phyloP scores from a whole-genome alignment of 2,888 invertebrate species.

The Pyrrhia umbra region DNA sequence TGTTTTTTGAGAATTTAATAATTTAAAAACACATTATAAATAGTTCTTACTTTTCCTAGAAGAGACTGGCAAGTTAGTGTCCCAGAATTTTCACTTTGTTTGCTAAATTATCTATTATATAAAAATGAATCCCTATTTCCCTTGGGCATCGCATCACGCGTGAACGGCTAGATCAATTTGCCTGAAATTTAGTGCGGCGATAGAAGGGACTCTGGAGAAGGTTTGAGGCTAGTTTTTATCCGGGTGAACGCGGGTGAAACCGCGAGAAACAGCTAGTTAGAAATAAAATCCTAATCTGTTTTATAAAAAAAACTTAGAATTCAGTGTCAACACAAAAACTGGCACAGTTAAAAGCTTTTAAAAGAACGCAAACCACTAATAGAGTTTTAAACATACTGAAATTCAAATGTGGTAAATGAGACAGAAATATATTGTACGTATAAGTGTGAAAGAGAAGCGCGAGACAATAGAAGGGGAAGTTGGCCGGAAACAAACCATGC shows the following conservation, averaged over 20 bases:
- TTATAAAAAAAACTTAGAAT: not conserved
- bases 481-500: conserved; percentile 71
- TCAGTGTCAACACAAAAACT: not conserved
- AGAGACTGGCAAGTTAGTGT: not conserved
- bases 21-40: too few relatives aligned
- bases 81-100: not conserved
- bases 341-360: not conserved
- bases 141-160: too few relatives aligned
- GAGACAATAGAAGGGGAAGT: conserved; percentile 66
- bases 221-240: too few relatives aligned
- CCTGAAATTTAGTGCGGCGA: too few relatives aligned
- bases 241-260: too few relatives aligned
- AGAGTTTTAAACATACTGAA: conserved; percentile 33
- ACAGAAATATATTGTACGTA: conserved; percentile 12
- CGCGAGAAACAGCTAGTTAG: too few relatives aligned
- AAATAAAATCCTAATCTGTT: not conserved
- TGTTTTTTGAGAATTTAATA: too few relatives aligned
- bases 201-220: too few relatives aligned
- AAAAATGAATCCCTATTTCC: too few relatives aligned
- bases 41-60: too few relatives aligned
- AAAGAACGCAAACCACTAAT: not conserved
- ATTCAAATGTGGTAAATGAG: conserved; percentile 28
- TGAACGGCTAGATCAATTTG: too few relatives aligned
- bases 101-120: too few relatives aligned
- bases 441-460: conserved; percentile 45